phyloP scores from a whole-genome alignment of 2,888 invertebrate species.

The Cerastoderma edule region DNA sequence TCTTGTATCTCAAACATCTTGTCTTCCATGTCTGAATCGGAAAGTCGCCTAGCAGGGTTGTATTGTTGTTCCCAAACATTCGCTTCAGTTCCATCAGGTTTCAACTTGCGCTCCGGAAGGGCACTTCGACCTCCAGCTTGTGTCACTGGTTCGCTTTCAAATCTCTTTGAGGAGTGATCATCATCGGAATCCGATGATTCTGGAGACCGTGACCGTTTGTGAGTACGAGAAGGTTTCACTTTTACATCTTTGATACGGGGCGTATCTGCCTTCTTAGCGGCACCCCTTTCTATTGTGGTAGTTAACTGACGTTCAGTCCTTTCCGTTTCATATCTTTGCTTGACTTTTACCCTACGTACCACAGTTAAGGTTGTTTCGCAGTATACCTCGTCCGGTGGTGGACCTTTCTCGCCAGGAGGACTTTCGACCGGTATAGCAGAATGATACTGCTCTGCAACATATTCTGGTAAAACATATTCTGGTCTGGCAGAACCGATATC shows the following conservation, averaged over 20 bases:
- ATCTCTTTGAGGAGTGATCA: conserved; percentile 33
- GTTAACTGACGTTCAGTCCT: conserved; percentile 54
- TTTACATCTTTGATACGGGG: neutral
- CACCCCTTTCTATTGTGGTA: conserved; percentile 38
- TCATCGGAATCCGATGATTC: conserved; percentile 27
- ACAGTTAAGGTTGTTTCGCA: conserved; percentile 57
- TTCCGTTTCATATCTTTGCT: conserved; percentile 52
- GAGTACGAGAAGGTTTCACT: neutral
- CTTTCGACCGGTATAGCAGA: conserved; percentile 53
- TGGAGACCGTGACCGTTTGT: conserved; percentile 13
- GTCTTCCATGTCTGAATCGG: conserved; percentile 24
- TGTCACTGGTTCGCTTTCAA: no score
- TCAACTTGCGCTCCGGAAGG: no score
- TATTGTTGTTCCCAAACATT: conserved; percentile 4
- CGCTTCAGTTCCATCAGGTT: neutral
- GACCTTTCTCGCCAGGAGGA: conserved; percentile 39
- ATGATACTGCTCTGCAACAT: conserved; percentile 43
- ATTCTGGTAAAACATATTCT: conserved; percentile 36
- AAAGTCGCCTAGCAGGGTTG: no score
- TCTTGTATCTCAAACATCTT: conserved; percentile 31
- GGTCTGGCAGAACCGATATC: conserved; percentile 24
- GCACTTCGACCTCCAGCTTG: no score
- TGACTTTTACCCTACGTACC: conserved; percentile 51
- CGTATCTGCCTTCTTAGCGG: conserved; percentile 28
- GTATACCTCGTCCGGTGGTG: conserved; percentile 61